Base-by-base conservation (phyloP, 2,113 vertebrate species). In the Etia nguti region DNA sequence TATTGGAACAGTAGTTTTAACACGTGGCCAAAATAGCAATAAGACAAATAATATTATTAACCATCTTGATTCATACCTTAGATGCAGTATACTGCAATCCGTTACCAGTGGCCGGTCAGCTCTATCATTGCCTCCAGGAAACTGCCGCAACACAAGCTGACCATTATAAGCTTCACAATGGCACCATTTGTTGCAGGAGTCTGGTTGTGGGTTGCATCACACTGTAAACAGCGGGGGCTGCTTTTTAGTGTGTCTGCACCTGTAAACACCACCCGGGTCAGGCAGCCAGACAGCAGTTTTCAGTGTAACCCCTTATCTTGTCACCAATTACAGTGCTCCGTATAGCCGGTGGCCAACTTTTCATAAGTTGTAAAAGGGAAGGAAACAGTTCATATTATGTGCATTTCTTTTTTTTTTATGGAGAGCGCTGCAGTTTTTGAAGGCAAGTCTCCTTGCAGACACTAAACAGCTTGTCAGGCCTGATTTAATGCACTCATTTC, bases 181-280 rank as follows among this genome's bases (percentile, higher is more conserved):
- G 41, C 22, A 4, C n/a, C 31, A 9, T 48, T n/a, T 48, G 85
- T 90, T 93, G 75, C 91, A 88, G 65, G 80, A 7, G 50, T 55
- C 41, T 57, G 79, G 70, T 59, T 7, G 80, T 2, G 13, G 38
- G 50, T 91, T 94, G 89, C 90, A 86, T 94, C 90, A 93, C 1
- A 11, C 60, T 79, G 62, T 48, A 31, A 65, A 57, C 70, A 86
- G 84, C 80, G 31, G 77, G 20, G 9, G 81, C 6, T 75, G 62
- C 50, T 65, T 90, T 55, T 88, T 57, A 54, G 83, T 80, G 52
- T 46, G 81, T 57, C 57, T 10, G 79, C 80, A 90, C 84, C 82
- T 92, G 60, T 87, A 84, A 89, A 87, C 48, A 60, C 55, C 89
- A 70, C 5, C 57, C 4, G 46, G 79, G 83, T 83, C 41, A 75